Base-by-base conservation (phyloP, 2,113 vertebrate species). In the Machaerirhynchus nigripectus region DNA sequence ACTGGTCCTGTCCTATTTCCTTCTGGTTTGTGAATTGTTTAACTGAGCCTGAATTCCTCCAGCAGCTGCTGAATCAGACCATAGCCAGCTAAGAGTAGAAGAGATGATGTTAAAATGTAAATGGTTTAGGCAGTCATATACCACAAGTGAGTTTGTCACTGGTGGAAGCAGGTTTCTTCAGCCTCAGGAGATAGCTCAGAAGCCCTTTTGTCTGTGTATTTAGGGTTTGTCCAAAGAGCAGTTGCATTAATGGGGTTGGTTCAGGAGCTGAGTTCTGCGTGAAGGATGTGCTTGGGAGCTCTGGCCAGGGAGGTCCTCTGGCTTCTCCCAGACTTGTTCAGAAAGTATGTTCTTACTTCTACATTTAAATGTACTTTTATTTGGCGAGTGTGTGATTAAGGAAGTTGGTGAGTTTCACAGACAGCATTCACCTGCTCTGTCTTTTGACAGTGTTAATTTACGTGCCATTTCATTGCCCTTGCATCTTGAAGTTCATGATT, bases 21-120 rank as follows among this genome's bases (percentile, higher is more conserved):
- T 82, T 56, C 61, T 59, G 30, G 16, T 91, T 93, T 96, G n/a
- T 73, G 27, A 33, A 24, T 68, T 86, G 9, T 91, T 73, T 87
- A 44, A 57, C 15, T 70, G 28, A 83, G 33, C 19, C 1, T 71
- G 26, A 71, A 77, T 94, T 80, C 70, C 79, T 92, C 64, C 28
- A 61, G 30, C 68, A 85, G 56, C 39, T 49, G 65, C 40, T 81
- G 42, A 76, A 59, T 44, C 46, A 39, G 22, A 91, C 33, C 30
- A 57, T 31, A 81, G 79, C 50, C 64, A 53, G 42, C 31, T 49
- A 33, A 55, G 31, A 63, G 31, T 20, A 26, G 50, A 33, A 59
- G 33, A 37, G 16, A 46, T 10, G 6, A 55, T 3, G 4, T 85
- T 82, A 61, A 79, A 64, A 42, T 69, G 50, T 70, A 64, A 46